These are phyloP conservation scores for Thymelicus lineola DNA, from an alignment of 2,888 invertebrate species.

Conservation along the genomic window DNA sequence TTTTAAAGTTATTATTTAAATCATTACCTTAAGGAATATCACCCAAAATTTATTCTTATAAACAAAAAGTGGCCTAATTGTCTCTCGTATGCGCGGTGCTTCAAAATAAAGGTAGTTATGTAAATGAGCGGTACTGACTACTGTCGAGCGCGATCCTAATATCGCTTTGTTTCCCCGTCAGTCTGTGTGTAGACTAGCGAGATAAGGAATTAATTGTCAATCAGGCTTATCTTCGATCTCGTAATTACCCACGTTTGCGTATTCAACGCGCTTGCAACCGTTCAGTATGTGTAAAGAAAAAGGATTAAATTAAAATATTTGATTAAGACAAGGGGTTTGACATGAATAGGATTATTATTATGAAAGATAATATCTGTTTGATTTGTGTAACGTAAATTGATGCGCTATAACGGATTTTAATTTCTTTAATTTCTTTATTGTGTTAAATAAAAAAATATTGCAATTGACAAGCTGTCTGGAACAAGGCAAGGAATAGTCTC, in stretches of 20 bases:
- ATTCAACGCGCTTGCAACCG: conserved; percentile 28
- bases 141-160: conserved; percentile 60
- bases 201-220: conserved; percentile 39
- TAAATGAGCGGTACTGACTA: conserved; percentile 65
- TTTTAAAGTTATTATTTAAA: no score
- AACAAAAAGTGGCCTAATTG: not conserved
- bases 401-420: not conserved
- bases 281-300: conserved; percentile 19
- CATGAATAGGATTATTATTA: conserved; percentile 1
- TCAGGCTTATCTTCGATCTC: conserved; percentile 35
- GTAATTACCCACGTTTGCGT: conserved; percentile 31
- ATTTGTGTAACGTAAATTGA: not conserved
- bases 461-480: no score
- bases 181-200: conserved; percentile 33
- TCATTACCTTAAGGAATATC: no score
- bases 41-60: no score
- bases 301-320: conserved; percentile 31
- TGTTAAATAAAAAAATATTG: no score
- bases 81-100: conserved; percentile 38
- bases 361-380: not conserved
- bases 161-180: conserved; percentile 60
- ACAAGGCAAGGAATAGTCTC: no score
- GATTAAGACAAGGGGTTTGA: conserved; percentile 20
- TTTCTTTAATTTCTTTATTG: no score
- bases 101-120: conserved; percentile 77